Evolutionary conservation across 2,888 invertebrate species (phyloP).

Genomic region (Miltochrista miniata): DNA sequence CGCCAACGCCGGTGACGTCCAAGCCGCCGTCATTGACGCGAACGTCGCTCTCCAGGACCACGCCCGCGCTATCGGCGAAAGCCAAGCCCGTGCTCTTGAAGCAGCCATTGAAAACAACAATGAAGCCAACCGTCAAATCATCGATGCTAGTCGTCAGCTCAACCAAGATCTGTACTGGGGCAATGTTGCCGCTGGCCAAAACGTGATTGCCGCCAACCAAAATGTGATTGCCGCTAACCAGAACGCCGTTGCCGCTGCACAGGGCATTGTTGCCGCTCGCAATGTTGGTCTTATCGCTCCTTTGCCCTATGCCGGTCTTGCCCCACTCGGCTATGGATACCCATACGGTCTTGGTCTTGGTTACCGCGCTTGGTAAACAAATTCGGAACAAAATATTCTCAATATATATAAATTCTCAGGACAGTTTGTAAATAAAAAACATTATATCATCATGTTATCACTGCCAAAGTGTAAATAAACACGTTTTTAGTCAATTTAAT

Average conservation of each 20-base stretch:
- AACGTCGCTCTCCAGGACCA: constrained; percentile 67
- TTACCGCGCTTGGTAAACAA: constrained; percentile 65
- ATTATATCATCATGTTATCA: constrained; percentile 72
- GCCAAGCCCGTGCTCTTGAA: constrained; percentile 68
- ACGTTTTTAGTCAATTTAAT: too few species aligned
- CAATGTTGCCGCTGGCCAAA: constrained; percentile 65
- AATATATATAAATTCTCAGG: constrained; percentile 71
- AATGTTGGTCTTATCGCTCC: constrained; percentile 48
- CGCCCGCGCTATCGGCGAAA: constrained; percentile 63
- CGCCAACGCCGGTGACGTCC: too few species aligned
- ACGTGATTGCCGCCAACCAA: constrained; percentile 62
- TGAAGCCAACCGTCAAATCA: constrained; percentile 61
- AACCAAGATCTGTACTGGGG: constrained; percentile 78
- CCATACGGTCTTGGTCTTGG: constrained; percentile 22
- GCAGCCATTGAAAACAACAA: constrained; percentile 67
- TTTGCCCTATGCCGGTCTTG: constrained; percentile 12
- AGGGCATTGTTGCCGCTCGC: constrained; percentile 67
- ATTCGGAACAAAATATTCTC: constrained; percentile 47
- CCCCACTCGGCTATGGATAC: neutral
- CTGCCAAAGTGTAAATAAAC: constrained; percentile 84
- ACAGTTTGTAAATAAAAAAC: constrained; percentile 71
- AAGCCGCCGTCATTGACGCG: too few species aligned
- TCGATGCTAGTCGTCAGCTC: constrained; percentile 67
- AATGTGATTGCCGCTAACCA: too few species aligned
- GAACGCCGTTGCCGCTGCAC: constrained; percentile 73